Evolutionary conservation across 2,113 vertebrate genomes (phyloP).

Genomic region (Semnopithecus entellus): DNA sequence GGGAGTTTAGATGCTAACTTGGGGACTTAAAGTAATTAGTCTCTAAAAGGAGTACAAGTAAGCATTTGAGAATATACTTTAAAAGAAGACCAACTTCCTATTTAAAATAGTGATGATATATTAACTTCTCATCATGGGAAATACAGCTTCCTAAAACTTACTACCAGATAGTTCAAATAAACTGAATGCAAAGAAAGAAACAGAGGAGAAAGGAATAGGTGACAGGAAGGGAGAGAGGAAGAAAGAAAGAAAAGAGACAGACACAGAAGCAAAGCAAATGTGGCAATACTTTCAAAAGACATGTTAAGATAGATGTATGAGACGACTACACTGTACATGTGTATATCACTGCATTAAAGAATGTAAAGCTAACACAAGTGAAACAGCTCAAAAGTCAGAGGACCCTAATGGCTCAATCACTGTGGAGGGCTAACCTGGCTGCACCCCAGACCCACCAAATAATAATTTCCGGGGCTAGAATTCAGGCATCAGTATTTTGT

Average conservation of each 20-base stretch:
- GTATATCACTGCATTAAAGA: neutral
- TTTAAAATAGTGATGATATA: slow-evolving; percentile 19
- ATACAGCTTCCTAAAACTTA: slow-evolving; percentile 33
- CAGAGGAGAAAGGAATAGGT: neutral
- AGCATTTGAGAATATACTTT: slow-evolving; percentile 31
- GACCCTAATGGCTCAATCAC: neutral
- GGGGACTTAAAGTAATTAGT: neutral
- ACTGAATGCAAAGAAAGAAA: neutral
- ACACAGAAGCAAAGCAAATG: slow-evolving; percentile 8
- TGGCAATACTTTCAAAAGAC: neutral
- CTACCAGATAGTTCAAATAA: slow-evolving; percentile 24
- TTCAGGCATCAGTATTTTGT: neutral
- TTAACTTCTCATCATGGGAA: neutral
- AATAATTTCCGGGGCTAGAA: neutral
- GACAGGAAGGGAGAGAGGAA: neutral
- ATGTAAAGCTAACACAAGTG: neutral
- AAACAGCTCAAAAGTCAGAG: neutral
- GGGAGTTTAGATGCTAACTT: slow-evolving; percentile 14
- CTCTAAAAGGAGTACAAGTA: slow-evolving; percentile 18
- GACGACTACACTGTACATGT: neutral
- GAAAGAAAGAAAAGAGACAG: neutral
- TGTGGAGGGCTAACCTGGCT: neutral
- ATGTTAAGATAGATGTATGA: neutral
- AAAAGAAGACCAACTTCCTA: slow-evolving; percentile 22
- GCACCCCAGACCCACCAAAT: neutral